These are phyloP conservation scores for Zoanthus gigantus DNA, from an alignment of 92 coral and sea anemone genomes.

Conservation along the genomic window DNA sequence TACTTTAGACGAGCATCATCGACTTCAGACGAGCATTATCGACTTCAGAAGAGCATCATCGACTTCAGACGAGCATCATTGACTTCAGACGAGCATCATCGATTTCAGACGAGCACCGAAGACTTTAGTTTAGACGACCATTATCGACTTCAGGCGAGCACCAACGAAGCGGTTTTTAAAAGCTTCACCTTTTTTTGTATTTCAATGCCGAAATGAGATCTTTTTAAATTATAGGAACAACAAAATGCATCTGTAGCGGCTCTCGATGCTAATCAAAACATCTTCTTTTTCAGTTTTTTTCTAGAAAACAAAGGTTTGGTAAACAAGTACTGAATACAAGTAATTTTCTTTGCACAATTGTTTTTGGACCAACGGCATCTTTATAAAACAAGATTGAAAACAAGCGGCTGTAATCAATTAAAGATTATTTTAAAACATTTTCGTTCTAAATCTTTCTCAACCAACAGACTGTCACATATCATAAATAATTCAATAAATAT, in stretches of 20 bases:
- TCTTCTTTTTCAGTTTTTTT: background rate
- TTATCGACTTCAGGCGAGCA: background rate
- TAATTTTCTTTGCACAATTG: background rate
- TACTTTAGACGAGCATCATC: no score
- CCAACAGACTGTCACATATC: background rate
- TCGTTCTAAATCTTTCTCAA: background rate
- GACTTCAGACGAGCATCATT: no score
- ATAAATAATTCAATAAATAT: background rate
- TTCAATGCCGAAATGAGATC: background rate
- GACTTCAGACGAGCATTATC: no score
- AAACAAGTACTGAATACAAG: background rate
- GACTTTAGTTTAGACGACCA: no score
- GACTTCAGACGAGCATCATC: no score
- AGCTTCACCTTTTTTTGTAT: background rate
- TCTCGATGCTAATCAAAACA: constrained; percentile 1
- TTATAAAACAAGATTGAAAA: background rate
- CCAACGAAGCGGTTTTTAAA: background rate
- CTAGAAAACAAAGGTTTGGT: background rate
- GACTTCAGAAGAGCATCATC: no score
- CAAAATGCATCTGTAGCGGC: background rate
- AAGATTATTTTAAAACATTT: background rate
- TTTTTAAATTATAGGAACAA: background rate
- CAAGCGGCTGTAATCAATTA: background rate
- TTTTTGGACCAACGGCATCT: background rate
- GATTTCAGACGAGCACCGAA: no score